These are phyloP conservation scores for Drosophila koepferae DNA, from an alignment of 2,888 invertebrate genomes.

Conservation along the genomic window DNA sequence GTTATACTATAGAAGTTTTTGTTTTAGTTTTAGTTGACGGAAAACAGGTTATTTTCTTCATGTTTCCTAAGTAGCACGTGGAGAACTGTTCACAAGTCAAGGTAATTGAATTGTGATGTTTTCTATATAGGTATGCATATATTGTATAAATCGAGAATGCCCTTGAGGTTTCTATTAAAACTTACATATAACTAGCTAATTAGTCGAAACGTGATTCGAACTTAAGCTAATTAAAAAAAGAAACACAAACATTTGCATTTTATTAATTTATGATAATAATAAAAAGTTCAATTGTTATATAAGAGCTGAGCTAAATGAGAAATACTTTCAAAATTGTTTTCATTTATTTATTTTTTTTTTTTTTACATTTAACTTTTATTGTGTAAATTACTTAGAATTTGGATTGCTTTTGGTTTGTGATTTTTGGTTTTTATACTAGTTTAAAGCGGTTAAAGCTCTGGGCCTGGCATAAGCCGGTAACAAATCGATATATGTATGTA, in stretches of 20 bases:
- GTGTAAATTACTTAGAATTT: conserved; percentile 44
- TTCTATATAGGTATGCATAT: conserved; percentile 32
- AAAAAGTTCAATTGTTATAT: conserved; percentile 16
- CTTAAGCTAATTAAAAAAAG: conserved; percentile 6
- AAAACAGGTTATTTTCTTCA: conserved; percentile 25
- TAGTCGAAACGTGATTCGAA: conserved; percentile 40
- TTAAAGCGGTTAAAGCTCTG: conserved; percentile 50
- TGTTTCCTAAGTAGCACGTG: conserved; percentile 60
- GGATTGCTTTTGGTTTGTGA: conserved; percentile 13
- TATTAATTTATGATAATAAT: conserved; percentile 12
- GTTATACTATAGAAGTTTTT: neutral
- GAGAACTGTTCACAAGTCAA: conserved; percentile 48
- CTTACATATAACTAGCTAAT: conserved; percentile 38
- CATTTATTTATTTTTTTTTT: neutral
- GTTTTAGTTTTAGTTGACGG: neutral
- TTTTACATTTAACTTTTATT: conserved; percentile 45
- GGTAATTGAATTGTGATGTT: conserved; percentile 48
- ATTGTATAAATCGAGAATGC: conserved; percentile 14
- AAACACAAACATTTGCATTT: conserved; percentile 45
- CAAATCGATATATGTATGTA: conserved; percentile 6
- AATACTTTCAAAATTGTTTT: conserved; percentile 2
- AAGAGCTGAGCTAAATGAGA: neutral
- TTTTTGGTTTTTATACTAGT: neutral
- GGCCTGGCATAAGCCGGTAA: conserved; percentile 27
- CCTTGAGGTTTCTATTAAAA: conserved; percentile 59